Conservation (phyloP, 1,140 invertebrate genomes). For the Platyura marginata region DNA sequence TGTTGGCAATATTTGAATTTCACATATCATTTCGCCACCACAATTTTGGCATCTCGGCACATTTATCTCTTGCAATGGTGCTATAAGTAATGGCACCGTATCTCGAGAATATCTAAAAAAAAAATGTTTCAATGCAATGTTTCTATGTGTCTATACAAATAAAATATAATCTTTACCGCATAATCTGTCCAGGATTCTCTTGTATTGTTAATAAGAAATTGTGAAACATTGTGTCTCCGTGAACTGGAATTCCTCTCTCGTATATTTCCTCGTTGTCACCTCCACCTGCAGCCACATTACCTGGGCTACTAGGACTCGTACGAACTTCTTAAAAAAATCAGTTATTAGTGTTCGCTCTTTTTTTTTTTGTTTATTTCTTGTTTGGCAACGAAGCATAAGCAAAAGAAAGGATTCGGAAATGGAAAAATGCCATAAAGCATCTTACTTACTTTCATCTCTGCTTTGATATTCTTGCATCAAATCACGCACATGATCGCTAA, state of each 20-base stretch:
- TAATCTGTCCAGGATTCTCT: conserved; percentile 57
- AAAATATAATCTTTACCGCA: conserved; percentile 36
- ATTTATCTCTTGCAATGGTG: conserved; percentile 33
- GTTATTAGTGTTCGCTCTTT: too few relatives aligned
- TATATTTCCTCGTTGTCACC: conserved; percentile 39
- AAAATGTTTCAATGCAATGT: background rate
- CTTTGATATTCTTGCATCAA: conserved; percentile 41
- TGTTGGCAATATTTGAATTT: conserved; percentile 63
- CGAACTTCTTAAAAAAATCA: conserved; percentile 11
- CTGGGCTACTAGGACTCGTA: conserved; percentile 4
- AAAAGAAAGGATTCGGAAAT: too few relatives aligned
- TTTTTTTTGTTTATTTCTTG: too few relatives aligned
- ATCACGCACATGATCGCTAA: conserved; percentile 38
- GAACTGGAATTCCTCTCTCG: conserved; percentile 53
- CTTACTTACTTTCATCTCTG: conserved; percentile 28
- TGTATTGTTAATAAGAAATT: conserved; percentile 53
- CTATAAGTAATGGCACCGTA: conserved; percentile 40
- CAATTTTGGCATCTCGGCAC: conserved; percentile 44
- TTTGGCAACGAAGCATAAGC: too few relatives aligned
- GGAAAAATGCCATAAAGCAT: too few relatives aligned
- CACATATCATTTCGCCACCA: conserved; percentile 48
- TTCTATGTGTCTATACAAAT: background rate
- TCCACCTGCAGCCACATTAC: conserved; percentile 9
- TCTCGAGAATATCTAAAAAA: conserved; percentile 46
- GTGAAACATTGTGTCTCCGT: conserved; percentile 67